Conservation (phyloP, 2,113 vertebrate species). For the Orcinus orca region DNA sequence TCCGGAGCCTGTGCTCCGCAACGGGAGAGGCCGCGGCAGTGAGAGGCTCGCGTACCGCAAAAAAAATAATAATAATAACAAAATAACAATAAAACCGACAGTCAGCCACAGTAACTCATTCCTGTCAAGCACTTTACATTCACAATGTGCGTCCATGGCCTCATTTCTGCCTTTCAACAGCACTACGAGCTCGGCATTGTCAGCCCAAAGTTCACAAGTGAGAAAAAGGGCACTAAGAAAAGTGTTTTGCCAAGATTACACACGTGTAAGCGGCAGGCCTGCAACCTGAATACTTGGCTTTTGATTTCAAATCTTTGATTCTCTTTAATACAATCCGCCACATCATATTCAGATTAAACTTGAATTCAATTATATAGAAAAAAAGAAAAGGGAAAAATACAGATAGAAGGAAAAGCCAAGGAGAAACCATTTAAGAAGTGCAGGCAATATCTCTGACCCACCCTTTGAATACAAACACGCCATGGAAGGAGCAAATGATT, state of each 20-base stretch:
- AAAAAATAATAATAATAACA: background rate
- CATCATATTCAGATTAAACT: background rate
- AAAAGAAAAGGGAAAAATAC: background rate
- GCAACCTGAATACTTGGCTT: background rate
- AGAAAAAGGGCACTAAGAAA: background rate
- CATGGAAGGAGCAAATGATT: rapidly evolving
- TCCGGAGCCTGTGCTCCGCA: too few species aligned
- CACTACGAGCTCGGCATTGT: rapidly evolving
- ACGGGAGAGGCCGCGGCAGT: too few species aligned
- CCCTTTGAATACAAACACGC: background rate
- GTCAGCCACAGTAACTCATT: too few species aligned
- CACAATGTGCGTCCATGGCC: background rate
- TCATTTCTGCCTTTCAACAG: background rate
- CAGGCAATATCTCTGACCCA: background rate
- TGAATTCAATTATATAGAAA: background rate
- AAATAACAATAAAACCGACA: background rate
- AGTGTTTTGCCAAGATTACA: background rate
- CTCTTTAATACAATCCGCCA: background rate
- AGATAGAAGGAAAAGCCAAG: background rate
- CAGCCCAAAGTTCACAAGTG: background rate
- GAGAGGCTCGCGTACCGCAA: too few species aligned
- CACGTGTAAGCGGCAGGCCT: background rate
- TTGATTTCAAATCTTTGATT: background rate
- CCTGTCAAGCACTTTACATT: background rate
- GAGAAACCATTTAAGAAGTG: background rate